A percentile compares a stretch with the other conserved stretches of the same genome.
phyloP scores from a whole-genome alignment of 2,113 vertebrate species.

The Mystacornis crossleyi region DNA sequence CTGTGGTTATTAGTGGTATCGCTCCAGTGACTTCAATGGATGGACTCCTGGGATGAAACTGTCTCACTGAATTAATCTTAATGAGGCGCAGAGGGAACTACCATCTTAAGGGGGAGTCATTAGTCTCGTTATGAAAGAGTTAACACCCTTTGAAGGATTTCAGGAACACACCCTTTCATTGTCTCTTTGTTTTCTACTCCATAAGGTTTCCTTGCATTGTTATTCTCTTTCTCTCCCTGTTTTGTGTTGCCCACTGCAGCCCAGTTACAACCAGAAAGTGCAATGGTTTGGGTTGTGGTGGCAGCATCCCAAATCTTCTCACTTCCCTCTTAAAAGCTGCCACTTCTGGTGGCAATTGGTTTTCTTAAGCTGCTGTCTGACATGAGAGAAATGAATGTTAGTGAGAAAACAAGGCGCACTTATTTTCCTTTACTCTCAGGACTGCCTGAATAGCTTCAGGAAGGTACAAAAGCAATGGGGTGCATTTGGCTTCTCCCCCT shows the following conservation, averaged over 20 bases:
- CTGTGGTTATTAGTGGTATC: neutral
- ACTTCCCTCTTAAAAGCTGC: neutral
- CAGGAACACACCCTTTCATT: constrained; percentile 43
- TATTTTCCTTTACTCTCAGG: neutral
- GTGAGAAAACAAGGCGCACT: neutral
- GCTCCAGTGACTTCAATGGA: neutral
- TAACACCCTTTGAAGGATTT: constrained; percentile 67
- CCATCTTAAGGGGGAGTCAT: constrained; percentile 28
- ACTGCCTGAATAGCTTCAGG: neutral
- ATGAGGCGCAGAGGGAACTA: neutral
- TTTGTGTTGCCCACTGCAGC: neutral
- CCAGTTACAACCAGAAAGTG: neutral
- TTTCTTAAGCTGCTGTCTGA: neutral
- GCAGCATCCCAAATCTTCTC: neutral
- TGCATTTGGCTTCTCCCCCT: neutral
- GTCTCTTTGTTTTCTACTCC: constrained; percentile 27
- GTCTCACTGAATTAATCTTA: constrained; percentile 1
- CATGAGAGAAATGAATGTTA: neutral
- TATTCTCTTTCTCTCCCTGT: neutral
- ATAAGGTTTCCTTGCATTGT: neutral
- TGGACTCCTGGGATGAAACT: neutral
- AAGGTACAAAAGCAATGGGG: neutral
- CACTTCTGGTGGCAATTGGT: neutral
- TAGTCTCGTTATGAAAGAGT: constrained; percentile 41
- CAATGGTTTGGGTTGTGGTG: neutral